Percentiles rank a stretch among this genome's conserved stretches.
phyloP scores from a whole-genome alignment of 2,113 vertebrate species.

The Sarotherodon lohbergeri region DNA sequence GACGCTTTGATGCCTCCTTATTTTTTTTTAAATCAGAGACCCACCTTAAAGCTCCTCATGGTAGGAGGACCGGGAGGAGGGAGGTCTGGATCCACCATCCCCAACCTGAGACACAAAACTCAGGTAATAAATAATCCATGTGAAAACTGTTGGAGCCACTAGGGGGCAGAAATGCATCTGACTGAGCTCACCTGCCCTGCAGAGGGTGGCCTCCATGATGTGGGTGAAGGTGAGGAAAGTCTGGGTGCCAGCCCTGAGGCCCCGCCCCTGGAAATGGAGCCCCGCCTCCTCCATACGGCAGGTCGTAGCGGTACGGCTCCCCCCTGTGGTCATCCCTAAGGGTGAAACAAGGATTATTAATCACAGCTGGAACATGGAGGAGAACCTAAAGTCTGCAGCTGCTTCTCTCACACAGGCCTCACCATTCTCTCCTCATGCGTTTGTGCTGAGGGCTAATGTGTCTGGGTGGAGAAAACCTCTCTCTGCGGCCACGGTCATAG shows the following conservation, averaged over 20 bases:
- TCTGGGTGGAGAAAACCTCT: slow-evolving; percentile 83
- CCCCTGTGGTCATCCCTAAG: slow-evolving; percentile 85
- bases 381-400: not conserved
- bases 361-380: too few species aligned
- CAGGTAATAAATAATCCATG: not conserved
- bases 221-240: slow-evolving; percentile 81
- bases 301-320: slow-evolving; percentile 86
- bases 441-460: slow-evolving; percentile 90
- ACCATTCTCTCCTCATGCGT: slow-evolving; percentile 90
- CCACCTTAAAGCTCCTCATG: slow-evolving; percentile 74
- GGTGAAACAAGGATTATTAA: not conserved
- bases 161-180: not conserved
- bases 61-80: slow-evolving; percentile 60
- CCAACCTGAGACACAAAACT: slow-evolving; percentile 39
- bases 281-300: slow-evolving; percentile 78
- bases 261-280: slow-evolving; percentile 39
- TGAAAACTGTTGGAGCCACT: not conserved
- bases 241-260: slow-evolving; percentile 84
- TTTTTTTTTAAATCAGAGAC: not conserved
- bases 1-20: not conserved
- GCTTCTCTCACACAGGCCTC: not conserved
- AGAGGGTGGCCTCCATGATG: slow-evolving; percentile 81
- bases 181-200: slow-evolving; percentile 79
- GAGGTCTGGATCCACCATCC: slow-evolving; percentile 58
- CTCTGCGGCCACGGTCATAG: slow-evolving; percentile 83